These are phyloP conservation scores for Apostichopus parvimensis DNA, from an alignment of 35 echinoderm and acorn worm species.

Conservation along the genomic window DNA sequence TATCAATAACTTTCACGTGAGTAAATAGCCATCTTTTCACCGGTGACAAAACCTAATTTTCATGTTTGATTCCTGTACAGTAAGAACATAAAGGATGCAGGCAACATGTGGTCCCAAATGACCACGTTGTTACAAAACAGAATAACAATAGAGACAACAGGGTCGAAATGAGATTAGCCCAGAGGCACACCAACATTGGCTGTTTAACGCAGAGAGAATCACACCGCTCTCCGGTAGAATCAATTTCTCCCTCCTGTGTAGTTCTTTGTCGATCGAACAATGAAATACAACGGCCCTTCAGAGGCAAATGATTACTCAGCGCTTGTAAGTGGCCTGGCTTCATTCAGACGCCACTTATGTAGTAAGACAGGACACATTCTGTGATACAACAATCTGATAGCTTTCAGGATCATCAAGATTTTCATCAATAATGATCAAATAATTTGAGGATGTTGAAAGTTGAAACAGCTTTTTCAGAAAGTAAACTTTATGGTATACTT, in stretches of 20 bases:
- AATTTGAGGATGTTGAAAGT: too few species aligned
- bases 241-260: constrained; percentile 1
- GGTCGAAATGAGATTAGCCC: neutral
- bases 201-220: constrained; percentile 1
- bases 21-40: neutral
- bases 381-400: neutral
- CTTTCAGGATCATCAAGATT: too few species aligned
- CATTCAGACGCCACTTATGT: neutral
- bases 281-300: neutral
- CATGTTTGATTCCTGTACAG: neutral
- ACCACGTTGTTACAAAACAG: constrained; percentile 33
- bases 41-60: neutral
- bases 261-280: constrained; percentile 3
- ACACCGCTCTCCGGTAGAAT: neutral
- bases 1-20: too few species aligned
- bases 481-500: too few species aligned
- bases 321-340: constrained; percentile 28
- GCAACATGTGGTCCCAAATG: constrained; percentile 22
- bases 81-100: neutral
- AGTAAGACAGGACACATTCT: neutral
- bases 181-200: constrained; percentile 19
- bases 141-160: neutral
- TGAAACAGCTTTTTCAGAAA: too few species aligned
- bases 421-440: too few species aligned
- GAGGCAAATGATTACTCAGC: neutral